Percentiles rank a stretch among this genome's conserved stretches.
phyloP scores from a whole-genome alignment of 1,140 invertebrate genomes.

The Formica exsecta region DNA sequence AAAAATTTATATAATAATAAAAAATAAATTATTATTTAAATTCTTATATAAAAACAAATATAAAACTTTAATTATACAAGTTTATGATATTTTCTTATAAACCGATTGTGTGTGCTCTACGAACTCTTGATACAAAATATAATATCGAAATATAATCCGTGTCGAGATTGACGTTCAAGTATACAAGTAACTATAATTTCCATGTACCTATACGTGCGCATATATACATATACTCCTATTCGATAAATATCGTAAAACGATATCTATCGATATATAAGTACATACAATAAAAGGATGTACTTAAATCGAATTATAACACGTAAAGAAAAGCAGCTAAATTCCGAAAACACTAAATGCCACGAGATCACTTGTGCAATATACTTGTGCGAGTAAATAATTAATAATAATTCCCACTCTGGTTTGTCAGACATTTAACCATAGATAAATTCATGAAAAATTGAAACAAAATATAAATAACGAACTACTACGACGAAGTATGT shows the following conservation, averaged over 20 bases:
- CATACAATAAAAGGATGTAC: constrained; percentile 35
- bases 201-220: neutral
- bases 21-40: neutral
- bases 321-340: constrained; percentile 28
- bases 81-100: neutral
- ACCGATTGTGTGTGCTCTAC: constrained; percentile 4
- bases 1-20: constrained; percentile 26
- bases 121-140: constrained; percentile 19
- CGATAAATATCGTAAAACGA: neutral
- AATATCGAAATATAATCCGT: constrained; percentile 12
- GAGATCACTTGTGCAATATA: constrained; percentile 29
- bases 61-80: constrained; percentile 25
- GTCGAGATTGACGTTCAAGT: constrained; percentile 16
- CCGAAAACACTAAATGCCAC: constrained; percentile 32
- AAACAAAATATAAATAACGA: constrained; percentile 43
- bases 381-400: constrained; percentile 21
- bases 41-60: neutral
- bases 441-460: constrained; percentile 49
- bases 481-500: neutral
- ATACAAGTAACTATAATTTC: constrained; percentile 8
- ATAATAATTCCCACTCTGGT: neutral
- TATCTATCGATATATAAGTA: constrained; percentile 29
- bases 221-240: neutral
- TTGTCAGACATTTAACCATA: constrained; percentile 43
- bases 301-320: constrained; percentile 22